Evolutionary conservation across 2,797 vertebrate genomes (phyloP).

Genomic region (Passerculus sandwichensis): DNA sequence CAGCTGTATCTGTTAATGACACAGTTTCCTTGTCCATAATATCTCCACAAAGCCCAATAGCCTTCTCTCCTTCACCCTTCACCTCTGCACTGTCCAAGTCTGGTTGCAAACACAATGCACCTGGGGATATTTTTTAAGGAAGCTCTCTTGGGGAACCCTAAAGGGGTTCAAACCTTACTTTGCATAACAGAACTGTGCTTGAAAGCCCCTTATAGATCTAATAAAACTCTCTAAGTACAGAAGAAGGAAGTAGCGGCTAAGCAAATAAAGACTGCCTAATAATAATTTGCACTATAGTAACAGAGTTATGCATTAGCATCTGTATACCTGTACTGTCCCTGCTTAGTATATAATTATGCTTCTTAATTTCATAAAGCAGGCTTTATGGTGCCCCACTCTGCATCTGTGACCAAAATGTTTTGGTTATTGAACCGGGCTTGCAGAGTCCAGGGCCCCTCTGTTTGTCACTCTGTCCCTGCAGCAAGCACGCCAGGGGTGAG

Average conservation of each 20-base stretch:
- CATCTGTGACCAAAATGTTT: background rate
- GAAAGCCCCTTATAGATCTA: background rate
- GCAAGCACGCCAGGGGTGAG: background rate
- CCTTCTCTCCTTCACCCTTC: background rate
- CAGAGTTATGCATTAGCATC: background rate
- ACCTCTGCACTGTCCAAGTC: background rate
- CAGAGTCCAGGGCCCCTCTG: background rate
- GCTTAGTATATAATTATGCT: background rate
- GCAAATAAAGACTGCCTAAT: background rate
- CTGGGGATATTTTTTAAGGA: background rate
- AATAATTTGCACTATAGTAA: background rate
- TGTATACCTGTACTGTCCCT: background rate
- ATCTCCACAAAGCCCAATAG: background rate
- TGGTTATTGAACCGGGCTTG: background rate
- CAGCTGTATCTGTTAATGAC: background rate
- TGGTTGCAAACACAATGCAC: background rate
- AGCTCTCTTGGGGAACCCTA: background rate
- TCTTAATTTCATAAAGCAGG: background rate
- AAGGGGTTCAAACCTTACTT: background rate
- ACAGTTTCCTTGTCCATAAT: background rate
- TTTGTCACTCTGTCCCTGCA: background rate
- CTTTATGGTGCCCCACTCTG: background rate
- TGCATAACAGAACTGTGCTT: conserved; percentile 22
- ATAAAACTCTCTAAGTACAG: background rate
- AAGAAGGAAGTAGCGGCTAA: background rate